Conservation (phyloP, 2,113 vertebrate genomes). For the Oceanodroma tethys region DNA sequence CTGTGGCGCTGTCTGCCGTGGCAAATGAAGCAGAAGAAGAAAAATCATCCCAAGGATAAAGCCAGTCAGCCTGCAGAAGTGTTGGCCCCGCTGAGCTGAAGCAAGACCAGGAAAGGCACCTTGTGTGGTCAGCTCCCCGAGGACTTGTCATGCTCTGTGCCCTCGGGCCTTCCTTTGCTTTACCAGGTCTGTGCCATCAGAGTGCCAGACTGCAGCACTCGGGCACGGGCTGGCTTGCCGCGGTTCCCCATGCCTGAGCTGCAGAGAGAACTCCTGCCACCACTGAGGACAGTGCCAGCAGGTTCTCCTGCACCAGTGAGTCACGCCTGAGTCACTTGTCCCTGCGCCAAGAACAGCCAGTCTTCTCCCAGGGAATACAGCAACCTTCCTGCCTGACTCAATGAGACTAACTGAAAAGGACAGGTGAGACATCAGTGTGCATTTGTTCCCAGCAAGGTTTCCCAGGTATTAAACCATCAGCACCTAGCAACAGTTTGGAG, state of each 20-base stretch:
- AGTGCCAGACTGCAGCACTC: not conserved
- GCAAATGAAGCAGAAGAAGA: not conserved
- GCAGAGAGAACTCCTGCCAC: not conserved
- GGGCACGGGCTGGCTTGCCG: not conserved
- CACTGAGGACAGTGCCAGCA: not conserved
- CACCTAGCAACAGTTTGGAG: not conserved
- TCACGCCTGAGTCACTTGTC: slow-evolving; percentile 48
- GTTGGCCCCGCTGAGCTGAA: not conserved
- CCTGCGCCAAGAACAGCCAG: slow-evolving; percentile 62
- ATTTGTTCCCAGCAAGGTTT: not conserved
- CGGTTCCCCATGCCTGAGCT: not conserved
- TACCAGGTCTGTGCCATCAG: not conserved
- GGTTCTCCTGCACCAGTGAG: slow-evolving; percentile 38
- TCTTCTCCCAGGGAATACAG: slow-evolving; percentile 22
- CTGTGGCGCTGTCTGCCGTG: not conserved
- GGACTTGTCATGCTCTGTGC: too few relatives aligned
- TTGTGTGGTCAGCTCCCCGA: not conserved
- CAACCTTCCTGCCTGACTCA: slow-evolving; percentile 5
- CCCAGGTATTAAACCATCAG: not conserved
- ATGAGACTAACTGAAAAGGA: slow-evolving; percentile 44
- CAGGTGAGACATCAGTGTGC: slow-evolving; percentile 26
- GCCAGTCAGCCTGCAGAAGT: not conserved
- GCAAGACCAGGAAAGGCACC: not conserved
- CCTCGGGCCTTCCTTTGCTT: not conserved
- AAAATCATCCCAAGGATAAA: not conserved